A percentile compares a stretch with the other conserved stretches of the same genome.
phyloP scores from a whole-genome alignment of 2,797 vertebrate species.

The Nannoperca australis region DNA sequence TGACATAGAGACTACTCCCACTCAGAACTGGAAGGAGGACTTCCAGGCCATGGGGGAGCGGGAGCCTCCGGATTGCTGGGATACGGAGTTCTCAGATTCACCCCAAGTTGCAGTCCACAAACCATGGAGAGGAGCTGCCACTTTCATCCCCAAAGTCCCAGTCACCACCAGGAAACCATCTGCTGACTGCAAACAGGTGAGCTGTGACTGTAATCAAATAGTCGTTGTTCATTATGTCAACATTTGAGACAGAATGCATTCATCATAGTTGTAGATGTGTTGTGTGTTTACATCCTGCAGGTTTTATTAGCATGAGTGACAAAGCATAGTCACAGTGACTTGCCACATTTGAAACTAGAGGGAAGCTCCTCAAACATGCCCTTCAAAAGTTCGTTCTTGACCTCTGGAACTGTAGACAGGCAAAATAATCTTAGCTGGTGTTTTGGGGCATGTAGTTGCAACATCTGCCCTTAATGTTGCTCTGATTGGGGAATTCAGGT shows the following conservation, averaged over 20 bases:
- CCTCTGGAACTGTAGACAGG: too few relatives aligned
- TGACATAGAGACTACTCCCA: conserved; percentile 70
- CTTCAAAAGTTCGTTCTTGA: too few relatives aligned
- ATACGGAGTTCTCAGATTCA: conserved; percentile 80
- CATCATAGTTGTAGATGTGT: neutral
- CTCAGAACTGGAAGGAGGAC: conserved; percentile 84
- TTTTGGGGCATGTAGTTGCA: too few relatives aligned
- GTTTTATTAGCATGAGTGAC: neutral
- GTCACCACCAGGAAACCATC: conserved; percentile 79
- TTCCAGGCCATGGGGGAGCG: conserved; percentile 80
- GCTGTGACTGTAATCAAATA: too few relatives aligned
- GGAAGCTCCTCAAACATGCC: too few relatives aligned
- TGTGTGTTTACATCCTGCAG: neutral
- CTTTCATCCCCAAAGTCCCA: conserved; percentile 85
- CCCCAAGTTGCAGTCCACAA: conserved; percentile 77
- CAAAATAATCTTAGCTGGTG: too few relatives aligned
- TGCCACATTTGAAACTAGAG: too few relatives aligned
- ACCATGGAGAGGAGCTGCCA: conserved; percentile 86
- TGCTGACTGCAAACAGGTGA: conserved; percentile 89
- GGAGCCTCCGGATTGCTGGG: conserved; percentile 91
- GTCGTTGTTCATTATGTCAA: too few relatives aligned
- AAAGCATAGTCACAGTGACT: too few relatives aligned
- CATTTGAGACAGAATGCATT: neutral
- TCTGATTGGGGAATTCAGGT: too few relatives aligned
- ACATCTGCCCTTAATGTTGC: too few relatives aligned